These are phyloP conservation scores for Gymnodraco acuticeps DNA, from an alignment of 2,797 vertebrate species.

Conservation along the genomic window DNA sequence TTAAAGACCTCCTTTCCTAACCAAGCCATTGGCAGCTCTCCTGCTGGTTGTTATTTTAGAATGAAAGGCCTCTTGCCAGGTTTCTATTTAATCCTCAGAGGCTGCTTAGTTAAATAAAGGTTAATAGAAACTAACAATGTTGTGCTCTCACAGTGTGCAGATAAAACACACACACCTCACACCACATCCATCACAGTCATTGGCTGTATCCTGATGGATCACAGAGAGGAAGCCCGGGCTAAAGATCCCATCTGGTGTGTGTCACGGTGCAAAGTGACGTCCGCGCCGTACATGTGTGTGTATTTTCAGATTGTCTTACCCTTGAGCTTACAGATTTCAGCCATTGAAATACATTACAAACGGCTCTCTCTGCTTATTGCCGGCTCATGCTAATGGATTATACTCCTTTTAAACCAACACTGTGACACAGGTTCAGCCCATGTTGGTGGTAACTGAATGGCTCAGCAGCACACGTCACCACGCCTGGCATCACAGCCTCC, in stretches of 20 bases:
- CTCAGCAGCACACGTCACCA: slow-evolving; percentile 21
- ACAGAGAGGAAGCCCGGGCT: slow-evolving; percentile 46
- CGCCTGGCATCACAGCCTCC: slow-evolving; percentile 30
- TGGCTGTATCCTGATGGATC: slow-evolving; percentile 49
- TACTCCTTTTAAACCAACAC: slow-evolving; percentile 29
- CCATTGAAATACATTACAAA: slow-evolving; percentile 4
- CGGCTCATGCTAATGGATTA: slow-evolving; percentile 24
- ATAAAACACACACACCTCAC: slow-evolving; percentile 18
- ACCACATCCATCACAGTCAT: slow-evolving; percentile 44
- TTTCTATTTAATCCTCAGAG: slow-evolving; percentile 51
- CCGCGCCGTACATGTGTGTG: slow-evolving; percentile 5
- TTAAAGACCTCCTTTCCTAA: slow-evolving; percentile 33
- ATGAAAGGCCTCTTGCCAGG: slow-evolving; percentile 45
- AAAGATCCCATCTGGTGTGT: slow-evolving; percentile 58
- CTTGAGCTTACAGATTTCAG: slow-evolving; percentile 19
- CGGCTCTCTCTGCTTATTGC: slow-evolving; percentile 12
- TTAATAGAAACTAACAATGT: slow-evolving; percentile 53
- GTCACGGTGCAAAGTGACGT: slow-evolving; percentile 34
- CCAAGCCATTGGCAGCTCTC: slow-evolving; percentile 52
- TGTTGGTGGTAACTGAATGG: slow-evolving; percentile 34
- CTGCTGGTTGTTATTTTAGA: slow-evolving; percentile 66
- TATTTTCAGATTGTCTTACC: slow-evolving; percentile 34
- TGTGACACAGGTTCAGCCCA: slow-evolving; percentile 24
- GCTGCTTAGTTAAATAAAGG: slow-evolving; percentile 57
- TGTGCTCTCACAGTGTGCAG: slow-evolving; percentile 18